Base-by-base conservation (phyloP, 2,888 invertebrate genomes). In the Graphium colonna region DNA sequence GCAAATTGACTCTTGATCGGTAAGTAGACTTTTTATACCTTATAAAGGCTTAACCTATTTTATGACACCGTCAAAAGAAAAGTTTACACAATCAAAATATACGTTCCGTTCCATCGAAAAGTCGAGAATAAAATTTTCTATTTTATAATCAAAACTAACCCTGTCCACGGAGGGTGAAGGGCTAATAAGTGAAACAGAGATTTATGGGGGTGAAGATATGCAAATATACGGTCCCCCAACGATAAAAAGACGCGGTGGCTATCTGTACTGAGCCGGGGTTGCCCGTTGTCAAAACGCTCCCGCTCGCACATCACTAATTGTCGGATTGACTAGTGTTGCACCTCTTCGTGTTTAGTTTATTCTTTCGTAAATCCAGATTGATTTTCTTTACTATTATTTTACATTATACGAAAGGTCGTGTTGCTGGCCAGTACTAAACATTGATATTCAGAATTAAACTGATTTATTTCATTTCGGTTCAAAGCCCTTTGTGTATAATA, bases 151-250 rank as follows among this genome's bases (percentile, higher is more conserved):
- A 60, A 57, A 54, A 60, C 62, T 71, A 77, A 76, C 77, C 73
- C 74, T 69, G 71, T 64, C 58, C 56, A 60, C 51, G 51, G 57
- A 51, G 69, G 68, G 73, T 64, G 71, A 75, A 74, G 70, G 73
- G 78, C 87, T 85, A 89, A 89, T 88, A 88, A 88, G 86, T 87
- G 86, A 86, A 88, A 84, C 87, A 77, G 82, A 87, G 89, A 89
- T 89, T 89, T 89, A 89, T 87, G 85, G 84, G 78, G 74, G 75
- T 76, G 75, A 79, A 87, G 88, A 89, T 89, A 89, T 89, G 88
- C 88, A 89, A 89, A 89, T 89, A 88, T 82, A 87, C 83, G 83
- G 83, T 83, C 86, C 86, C 87, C 75, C 72, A 76, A 75, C 79
- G 85, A 84, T 85, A 87, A 88, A 89, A 88, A 88, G 88, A 86